Evolutionary conservation across 2,113 vertebrate genomes (phyloP), one percentile per base, ranked within the genome.

Genomic region (Tragelaphus strepsiceros): DNA sequence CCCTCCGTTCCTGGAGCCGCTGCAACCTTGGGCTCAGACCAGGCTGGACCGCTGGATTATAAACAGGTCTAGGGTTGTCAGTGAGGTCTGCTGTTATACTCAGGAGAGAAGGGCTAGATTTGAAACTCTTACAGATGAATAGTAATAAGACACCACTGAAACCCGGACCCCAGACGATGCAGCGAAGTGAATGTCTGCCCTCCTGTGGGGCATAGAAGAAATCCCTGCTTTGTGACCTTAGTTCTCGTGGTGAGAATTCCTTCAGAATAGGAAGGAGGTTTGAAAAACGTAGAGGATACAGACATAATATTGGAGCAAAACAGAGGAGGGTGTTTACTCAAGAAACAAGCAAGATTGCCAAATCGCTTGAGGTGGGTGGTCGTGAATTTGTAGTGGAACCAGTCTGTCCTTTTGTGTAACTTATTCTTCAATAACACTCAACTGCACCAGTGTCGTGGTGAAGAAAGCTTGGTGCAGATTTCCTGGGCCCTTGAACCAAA

Each of bases 41-140:
- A 7, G 6, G 4, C 9, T 86, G 26, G 67, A 28, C 12, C 13
- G 21, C 6, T 39, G 22, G 15, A 21, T 88, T 9, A 54, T 12
- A 6, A 80, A 17, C 0, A 30, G 35, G 58, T 2, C 13, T 7
- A 2, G n/a, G 67, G 26, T 49, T 74, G 53, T 32, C 39, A 53
- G 30, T 16, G 12, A 16, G 14, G 7, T 3, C 16, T 4, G 35
- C 53, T 35, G 71, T 58, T 59, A 2, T 2, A 0, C 39, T 26
- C 71, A 5, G 35, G 71, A 43, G 71, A 43, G 39, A 77, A 15
- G 71, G 71, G 39, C 71, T 77, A 4, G 71, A 26, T 14, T 2
- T 24, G 71, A 74, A 3, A 74, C 71, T 24, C 67, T 39, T 21
- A 24, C 35, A 13, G 35, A 39, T 13, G 67, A 22, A 11, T 2